Conservation (phyloP, 2,888 invertebrate genomes). For the Cheilosia urbana region DNA sequence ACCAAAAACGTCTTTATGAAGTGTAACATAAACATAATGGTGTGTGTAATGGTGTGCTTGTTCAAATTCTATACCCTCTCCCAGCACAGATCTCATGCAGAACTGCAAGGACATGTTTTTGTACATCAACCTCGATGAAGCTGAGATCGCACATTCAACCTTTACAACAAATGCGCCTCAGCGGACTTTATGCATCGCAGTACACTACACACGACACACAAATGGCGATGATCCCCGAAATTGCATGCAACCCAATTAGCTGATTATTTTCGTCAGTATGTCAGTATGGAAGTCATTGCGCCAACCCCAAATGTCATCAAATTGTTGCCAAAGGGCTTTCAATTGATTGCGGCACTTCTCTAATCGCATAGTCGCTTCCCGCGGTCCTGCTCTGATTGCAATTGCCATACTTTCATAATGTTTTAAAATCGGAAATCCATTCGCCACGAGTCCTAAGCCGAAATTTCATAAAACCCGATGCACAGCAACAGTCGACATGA, state of each 20-base stretch:
- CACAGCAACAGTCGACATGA: constrained; percentile 13
- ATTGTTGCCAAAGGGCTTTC: constrained; percentile 7
- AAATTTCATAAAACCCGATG: constrained; percentile 15
- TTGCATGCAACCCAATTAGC: neutral
- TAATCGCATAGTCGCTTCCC: constrained; percentile 23
- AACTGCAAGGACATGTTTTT: too few species aligned
- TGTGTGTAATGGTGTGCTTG: too few species aligned
- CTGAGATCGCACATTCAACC: too few species aligned
- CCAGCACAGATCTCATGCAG: too few species aligned
- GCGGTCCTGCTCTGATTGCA: neutral
- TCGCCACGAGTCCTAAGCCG: neutral
- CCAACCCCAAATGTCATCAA: constrained; percentile 15
- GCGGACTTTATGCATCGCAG: too few species aligned
- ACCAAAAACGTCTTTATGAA: too few species aligned
- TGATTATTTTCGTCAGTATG: neutral
- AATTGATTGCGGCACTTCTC: constrained; percentile 32
- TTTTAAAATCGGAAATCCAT: constrained; percentile 44
- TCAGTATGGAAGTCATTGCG: neutral
- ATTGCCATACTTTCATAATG: constrained; percentile 46
- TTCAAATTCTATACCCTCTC: too few species aligned
- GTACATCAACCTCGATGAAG: too few species aligned
- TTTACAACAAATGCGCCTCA: too few species aligned
- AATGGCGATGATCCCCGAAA: too few species aligned
- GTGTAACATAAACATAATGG: too few species aligned
- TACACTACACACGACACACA: too few species aligned